A percentile compares a stretch with the other conserved stretches of the same genome.
Evolutionary conservation across 2,888 invertebrate genomes (phyloP).

Genomic region (Germaria angustata): DNA sequence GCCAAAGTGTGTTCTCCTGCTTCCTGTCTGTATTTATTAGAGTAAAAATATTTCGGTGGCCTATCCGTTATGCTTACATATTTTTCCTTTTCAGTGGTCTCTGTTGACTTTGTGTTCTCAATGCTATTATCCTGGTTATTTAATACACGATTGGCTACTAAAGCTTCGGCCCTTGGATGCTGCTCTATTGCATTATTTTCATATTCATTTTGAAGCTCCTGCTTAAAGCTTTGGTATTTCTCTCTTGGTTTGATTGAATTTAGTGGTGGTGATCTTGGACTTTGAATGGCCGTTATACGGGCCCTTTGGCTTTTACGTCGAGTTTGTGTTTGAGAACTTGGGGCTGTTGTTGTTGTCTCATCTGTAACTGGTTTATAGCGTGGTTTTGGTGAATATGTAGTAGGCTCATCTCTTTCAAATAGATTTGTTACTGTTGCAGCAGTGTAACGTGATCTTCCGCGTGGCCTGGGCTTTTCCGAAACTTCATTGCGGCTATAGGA

Average conservation of each 20-base stretch:
- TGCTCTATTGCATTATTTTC: conserved; percentile 73
- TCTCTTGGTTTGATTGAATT: conserved; percentile 68
- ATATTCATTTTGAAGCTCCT: conserved; percentile 51
- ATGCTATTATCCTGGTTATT: conserved; percentile 74
- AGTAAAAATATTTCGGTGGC: conserved; percentile 75
- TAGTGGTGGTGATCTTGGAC: conserved; percentile 49
- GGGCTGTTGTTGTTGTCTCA: conserved; percentile 51
- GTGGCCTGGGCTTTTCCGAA: conserved; percentile 69
- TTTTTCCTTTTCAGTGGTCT: conserved; percentile 70
- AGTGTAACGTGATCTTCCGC: conserved; percentile 79
- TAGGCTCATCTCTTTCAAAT: conserved; percentile 76
- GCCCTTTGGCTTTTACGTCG: conserved; percentile 72
- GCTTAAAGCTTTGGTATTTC: conserved; percentile 72
- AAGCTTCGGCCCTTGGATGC: conserved; percentile 75
- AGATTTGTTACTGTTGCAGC: conserved; percentile 73
- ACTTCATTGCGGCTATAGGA: conserved; percentile 27
- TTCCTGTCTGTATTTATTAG: conserved; percentile 76
- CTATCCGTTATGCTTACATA: conserved; percentile 74
- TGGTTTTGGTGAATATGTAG: conserved; percentile 78
- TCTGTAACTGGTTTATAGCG: conserved; percentile 69
- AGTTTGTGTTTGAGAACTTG: conserved; percentile 33
- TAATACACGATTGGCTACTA: conserved; percentile 71
- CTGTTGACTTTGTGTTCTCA: conserved; percentile 66
- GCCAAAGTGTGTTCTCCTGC: conserved; percentile 75
- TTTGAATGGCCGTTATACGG: conserved; percentile 68